Conservation (phyloP, 2,113 vertebrate species). For the Dicerorhinus sumatrensis region DNA sequence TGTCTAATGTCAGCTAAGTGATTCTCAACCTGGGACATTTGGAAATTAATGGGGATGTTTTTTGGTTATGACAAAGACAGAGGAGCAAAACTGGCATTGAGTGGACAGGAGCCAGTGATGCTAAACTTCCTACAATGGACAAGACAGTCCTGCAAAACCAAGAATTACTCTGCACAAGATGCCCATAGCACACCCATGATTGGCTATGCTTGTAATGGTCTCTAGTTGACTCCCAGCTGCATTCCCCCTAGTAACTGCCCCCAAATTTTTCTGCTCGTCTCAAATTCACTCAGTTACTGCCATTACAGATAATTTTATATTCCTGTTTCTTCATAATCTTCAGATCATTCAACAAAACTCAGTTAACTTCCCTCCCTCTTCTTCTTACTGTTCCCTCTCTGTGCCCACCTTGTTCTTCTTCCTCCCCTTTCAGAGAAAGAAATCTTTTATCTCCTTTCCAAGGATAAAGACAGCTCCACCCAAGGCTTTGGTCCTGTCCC, state of each 20-base stretch:
- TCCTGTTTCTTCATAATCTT: constrained; percentile 1
- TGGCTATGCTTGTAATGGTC: background rate
- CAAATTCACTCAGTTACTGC: background rate
- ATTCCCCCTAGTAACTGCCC: background rate
- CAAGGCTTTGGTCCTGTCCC: background rate
- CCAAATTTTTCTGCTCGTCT: background rate
- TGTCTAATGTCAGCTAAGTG: background rate
- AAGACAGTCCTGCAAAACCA: background rate
- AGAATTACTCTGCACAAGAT: background rate
- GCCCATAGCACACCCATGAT: too few species aligned
- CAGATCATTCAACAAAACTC: background rate
- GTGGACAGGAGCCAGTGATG: background rate
- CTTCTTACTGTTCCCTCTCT: background rate
- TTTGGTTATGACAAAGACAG: background rate
- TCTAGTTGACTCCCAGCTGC: background rate
- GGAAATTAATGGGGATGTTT: background rate
- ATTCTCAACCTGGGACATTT: background rate
- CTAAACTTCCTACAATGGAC: background rate
- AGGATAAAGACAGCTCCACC: background rate
- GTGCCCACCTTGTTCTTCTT: background rate
- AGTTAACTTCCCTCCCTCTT: background rate
- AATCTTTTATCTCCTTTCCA: background rate
- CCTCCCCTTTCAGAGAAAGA: background rate
- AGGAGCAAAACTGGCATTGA: background rate
- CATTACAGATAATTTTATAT: background rate